Evolutionary conservation across 2,888 invertebrate species (phyloP), one percentile per base, ranked within the genome.

Genomic region (Escarpia spicata): DNA sequence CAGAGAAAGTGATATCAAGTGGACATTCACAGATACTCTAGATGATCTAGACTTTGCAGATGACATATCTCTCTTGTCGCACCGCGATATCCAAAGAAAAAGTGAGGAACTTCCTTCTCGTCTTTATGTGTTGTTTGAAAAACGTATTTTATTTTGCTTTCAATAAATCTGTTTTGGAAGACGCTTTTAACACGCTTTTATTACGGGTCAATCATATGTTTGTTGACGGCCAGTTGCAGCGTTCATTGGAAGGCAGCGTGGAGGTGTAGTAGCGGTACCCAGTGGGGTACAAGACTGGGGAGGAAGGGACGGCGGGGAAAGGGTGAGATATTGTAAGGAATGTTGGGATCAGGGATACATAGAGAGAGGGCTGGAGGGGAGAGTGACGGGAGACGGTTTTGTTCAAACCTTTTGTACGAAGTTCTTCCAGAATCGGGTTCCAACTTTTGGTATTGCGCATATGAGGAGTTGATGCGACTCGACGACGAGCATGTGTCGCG

Each of bases 361-460:
- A 26, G 2, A 75, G 26, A 6, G n/a, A 75, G 19, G 26, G 75
- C 15, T 15, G n/a, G 26, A 26, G 19, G 1, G 75, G 19, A 15
- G 75, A 75, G 26, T 26, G 75, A 75, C 2, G 26, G 75, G 6
- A 60, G 26, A 60, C 26, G 26, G 60, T 26, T 75, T 19, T n/a
- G n/a, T 75, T 1, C 75, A 19, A 19, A 75, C 45, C 45, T 45
- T 26, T 45, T 43, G 91, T 45, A 43, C 26, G 45, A 91, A 91
- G 26, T 91, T n/a, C 45, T 91, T 45, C 91, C 91, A 91, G 91
- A 91, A 91, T 15, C n/a, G 43, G 19, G 91, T 91, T 45, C 44
- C 91, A 44, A 91, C 91, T 26, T 45, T 91, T 26, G 91, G 91
- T 91, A 91, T 45, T 26, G 43, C 43, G 91, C 91, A 91, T 44